A percentile compares a stretch with the other conserved stretches of the same genome.
Conservation (phyloP, 2,797 vertebrate genomes). For the Siniperca scherzeri region DNA sequence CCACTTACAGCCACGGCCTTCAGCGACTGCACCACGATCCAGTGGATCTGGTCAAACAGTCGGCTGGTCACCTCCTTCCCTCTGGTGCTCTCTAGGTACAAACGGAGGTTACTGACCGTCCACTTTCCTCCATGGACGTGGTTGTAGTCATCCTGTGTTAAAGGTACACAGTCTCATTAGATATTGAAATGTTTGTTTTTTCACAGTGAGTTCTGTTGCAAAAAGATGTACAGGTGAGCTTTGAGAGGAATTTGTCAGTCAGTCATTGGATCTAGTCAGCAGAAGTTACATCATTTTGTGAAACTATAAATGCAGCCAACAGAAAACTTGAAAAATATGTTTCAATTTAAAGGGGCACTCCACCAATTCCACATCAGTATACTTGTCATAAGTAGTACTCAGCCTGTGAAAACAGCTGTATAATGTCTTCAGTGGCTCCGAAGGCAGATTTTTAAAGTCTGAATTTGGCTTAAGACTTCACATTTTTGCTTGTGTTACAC, state of each 20-base stretch:
- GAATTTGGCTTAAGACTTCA: background rate
- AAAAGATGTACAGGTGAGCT: background rate
- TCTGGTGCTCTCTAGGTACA: conserved; percentile 98
- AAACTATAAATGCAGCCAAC: background rate
- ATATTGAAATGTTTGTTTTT: background rate
- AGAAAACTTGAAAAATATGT: background rate
- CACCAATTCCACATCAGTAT: background rate
- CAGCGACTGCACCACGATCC: conserved; percentile 98
- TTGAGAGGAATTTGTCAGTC: background rate
- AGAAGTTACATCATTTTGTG: background rate
- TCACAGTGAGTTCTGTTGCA: background rate
- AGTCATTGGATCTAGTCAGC: conserved; percentile 2
- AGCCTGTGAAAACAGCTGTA: background rate
- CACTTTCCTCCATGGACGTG: conserved; percentile 98
- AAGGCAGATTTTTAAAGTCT: background rate
- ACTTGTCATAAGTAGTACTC: background rate
- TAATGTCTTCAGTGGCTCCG: background rate
- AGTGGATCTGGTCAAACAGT: conserved; percentile 98
- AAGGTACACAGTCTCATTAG: conserved; percentile 31
- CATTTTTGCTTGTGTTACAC: background rate
- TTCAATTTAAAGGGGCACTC: background rate
- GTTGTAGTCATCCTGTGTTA: conserved; percentile 95
- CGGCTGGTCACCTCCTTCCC: conserved; percentile 94
- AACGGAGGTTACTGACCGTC: conserved; percentile 94
- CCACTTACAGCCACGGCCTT: conserved; percentile 95